Conservation (phyloP, 2,888 invertebrate genomes). For the Caenorhabditis panamensis region DNA sequence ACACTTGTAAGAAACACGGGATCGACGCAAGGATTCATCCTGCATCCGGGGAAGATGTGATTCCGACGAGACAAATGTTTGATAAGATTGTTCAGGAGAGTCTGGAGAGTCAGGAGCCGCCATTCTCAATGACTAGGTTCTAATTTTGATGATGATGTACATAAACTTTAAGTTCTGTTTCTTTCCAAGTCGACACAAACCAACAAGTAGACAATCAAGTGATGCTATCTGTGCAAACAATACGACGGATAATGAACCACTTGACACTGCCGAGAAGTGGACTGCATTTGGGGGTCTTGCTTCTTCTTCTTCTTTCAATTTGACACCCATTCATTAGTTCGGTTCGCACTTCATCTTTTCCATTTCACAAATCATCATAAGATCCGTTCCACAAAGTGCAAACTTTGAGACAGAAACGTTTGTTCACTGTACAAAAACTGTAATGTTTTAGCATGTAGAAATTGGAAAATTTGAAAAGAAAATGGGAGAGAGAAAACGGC, state of each 20-base stretch:
- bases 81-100: conserved; percentile 30
- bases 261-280: background rate
- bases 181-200: background rate
- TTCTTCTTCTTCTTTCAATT: conserved; percentile 4
- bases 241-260: conserved; percentile 2
- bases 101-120: conserved; percentile 5
- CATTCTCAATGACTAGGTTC: conserved; percentile 27
- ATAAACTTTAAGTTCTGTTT: no score
- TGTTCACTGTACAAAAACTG: no score
- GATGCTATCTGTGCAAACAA: conserved; percentile 11
- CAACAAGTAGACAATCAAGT: background rate
- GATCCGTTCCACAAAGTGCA: background rate
- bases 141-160: no score
- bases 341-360: conserved; percentile 8
- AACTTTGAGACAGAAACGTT: no score
- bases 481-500: no score
- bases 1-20: conserved; percentile 58
- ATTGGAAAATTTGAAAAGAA: no score
- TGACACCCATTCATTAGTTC: conserved; percentile 2
- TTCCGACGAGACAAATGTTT: conserved; percentile 54
- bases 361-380: background rate
- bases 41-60: conserved; percentile 14
- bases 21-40: conserved; percentile 37
- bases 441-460: no score
- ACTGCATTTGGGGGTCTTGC: background rate